Conservation (phyloP, 2,113 vertebrate species). For the Microcebus murinus region DNA sequence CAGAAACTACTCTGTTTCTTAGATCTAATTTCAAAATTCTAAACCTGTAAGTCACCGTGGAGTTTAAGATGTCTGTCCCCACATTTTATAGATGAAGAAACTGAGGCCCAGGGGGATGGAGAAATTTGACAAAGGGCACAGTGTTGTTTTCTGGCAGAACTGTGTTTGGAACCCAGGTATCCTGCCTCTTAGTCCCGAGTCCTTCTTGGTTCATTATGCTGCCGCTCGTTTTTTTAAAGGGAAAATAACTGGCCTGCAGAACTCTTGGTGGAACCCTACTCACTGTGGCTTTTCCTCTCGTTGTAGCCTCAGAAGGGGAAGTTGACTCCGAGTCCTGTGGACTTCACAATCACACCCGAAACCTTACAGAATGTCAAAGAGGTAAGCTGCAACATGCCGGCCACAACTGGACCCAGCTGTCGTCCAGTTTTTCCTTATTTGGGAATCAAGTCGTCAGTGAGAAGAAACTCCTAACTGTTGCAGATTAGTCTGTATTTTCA, state of each 20-base stretch:
- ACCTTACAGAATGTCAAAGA: conserved; percentile 95
- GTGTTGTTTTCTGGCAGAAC: neutral
- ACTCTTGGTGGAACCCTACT: neutral
- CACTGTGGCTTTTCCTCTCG: neutral
- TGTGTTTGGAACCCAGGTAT: rapidly evolving
- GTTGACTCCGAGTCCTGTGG: conserved; percentile 90
- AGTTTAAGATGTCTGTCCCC: neutral
- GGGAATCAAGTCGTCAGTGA: neutral
- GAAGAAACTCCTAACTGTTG: neutral
- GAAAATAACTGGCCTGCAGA: too few species aligned
- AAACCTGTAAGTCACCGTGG: neutral
- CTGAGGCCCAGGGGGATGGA: neutral
- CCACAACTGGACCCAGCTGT: rapidly evolving
- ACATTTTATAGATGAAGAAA: neutral
- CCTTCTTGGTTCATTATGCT: rapidly evolving
- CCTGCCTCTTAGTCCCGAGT: neutral
- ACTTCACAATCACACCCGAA: conserved; percentile 96
- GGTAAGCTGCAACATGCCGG: conserved; percentile 77
- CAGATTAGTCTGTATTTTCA: neutral
- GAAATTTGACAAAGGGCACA: neutral
- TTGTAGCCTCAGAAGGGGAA: conserved; percentile 94
- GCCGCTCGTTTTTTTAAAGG: rapidly evolving
- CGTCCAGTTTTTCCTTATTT: neutral
- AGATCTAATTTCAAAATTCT: neutral
- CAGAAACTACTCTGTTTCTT: neutral